Base-by-base conservation (phyloP, 2,113 vertebrate species). In the Stigmatopora nigra region DNA sequence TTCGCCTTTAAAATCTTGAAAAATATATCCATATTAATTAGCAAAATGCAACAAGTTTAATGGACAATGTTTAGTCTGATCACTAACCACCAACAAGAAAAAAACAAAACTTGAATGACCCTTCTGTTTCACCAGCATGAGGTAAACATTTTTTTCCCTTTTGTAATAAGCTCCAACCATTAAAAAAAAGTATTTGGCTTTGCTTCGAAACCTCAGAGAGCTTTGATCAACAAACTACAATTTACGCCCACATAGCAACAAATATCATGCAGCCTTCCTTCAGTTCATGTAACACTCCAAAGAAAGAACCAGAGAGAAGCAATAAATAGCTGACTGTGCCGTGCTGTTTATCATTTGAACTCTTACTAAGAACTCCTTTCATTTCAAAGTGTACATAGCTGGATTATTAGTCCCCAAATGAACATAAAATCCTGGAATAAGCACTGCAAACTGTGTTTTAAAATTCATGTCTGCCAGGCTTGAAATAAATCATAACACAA, bases 401-500 rank as follows among this genome's bases (percentile, higher is more conserved):
- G 19, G 51, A 10, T 20, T 20, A 52, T 52, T n/a, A 20, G 51
- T 52, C 19, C 4, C 11, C 20, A 53, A 22, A 20, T 22, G 19
- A 53, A 14, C 7, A 53, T 17, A 5, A 20, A 53, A 19, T 53
- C 22, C 17, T 6, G 52, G 20, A 53, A 53, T 53, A 20, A 53
- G 52, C 52, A 13, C 20, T 60, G 58, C 17, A 35, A 73, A 19
- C 49, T 19, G 20, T 12, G 19, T 22, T 53, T 22, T 53, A 70
- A 72, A 84, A 81, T 72, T 82, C 60, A 77, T 61, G 77, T 70
- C 69, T 12, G 53, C 68, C 75, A 71, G 77, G 82, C 80, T 85
- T 76, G 74, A 71, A 71, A 85, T 78, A 72, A 82, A 84, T 87
- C 83, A 85, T 76, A 80, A 60, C 65, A 69, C 51, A 74, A 67